Percentiles rank a stretch among this genome's conserved stretches.
Conservation (phyloP, 2,888 invertebrate genomes). For the Dicycla oo region DNA sequence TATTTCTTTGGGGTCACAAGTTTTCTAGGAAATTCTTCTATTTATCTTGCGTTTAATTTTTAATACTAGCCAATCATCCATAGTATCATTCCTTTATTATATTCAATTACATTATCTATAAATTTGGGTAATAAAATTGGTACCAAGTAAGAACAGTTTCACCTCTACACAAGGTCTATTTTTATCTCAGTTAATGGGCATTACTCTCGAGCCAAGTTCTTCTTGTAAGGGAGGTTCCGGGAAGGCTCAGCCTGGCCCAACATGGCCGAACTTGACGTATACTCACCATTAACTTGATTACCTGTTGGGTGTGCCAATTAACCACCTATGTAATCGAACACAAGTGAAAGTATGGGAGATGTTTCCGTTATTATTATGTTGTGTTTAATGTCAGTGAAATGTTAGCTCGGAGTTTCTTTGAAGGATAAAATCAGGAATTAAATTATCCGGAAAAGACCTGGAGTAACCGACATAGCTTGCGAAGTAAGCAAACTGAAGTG, state of each 20-base stretch:
- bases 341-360: conserved; percentile 7
- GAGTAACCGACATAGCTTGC: too few relatives aligned
- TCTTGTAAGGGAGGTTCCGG: conserved; percentile 32
- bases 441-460: too few relatives aligned
- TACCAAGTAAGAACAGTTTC: conserved; percentile 16
- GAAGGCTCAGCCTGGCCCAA: conserved; percentile 12
- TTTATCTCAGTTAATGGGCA: conserved; percentile 49
- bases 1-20: too few relatives aligned
- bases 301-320: conserved; percentile 55
- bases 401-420: too few relatives aligned
- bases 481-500: too few relatives aligned
- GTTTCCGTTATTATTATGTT: background rate
- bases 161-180: conserved; percentile 23
- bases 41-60: background rate
- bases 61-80: background rate
- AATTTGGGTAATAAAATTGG: background rate
- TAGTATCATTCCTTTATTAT: background rate
- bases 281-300: conserved; percentile 55
- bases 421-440: too few relatives aligned
- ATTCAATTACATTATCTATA: background rate
- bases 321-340: conserved; percentile 27
- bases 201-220: conserved; percentile 24
- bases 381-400: background rate
- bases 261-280: conserved; percentile 41
- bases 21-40: background rate